phyloP scores from a whole-genome alignment of 1,140 invertebrate genomes.

The Lepidurus couesii region DNA sequence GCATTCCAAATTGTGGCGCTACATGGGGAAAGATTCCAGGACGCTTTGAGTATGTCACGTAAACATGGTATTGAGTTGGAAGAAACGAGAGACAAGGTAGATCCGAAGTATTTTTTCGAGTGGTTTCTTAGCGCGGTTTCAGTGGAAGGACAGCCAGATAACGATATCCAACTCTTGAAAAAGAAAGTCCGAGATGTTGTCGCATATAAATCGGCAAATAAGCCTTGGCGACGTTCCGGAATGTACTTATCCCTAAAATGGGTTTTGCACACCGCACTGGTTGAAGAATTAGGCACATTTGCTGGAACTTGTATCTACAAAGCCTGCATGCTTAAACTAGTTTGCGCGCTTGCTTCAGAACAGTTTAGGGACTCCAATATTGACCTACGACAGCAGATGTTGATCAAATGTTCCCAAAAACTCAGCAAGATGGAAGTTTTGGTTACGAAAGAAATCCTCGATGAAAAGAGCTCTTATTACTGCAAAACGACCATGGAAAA shows the following conservation, averaged over 20 bases:
- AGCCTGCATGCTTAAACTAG: neutral
- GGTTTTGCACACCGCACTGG: neutral
- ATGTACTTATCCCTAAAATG: slow-evolving; percentile 16
- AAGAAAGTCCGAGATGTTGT: neutral
- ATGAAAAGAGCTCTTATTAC: no score
- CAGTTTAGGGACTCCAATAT: neutral
- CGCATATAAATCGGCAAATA: neutral
- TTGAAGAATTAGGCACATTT: neutral
- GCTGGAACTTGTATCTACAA: neutral
- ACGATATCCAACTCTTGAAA: neutral
- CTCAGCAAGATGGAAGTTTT: neutral
- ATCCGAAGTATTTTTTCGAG: slow-evolving; percentile 18
- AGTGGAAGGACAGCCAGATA: neutral
- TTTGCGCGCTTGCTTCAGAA: neutral
- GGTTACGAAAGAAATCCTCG: neutral
- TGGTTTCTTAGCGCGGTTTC: slow-evolving; percentile 8
- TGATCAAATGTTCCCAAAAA: neutral
- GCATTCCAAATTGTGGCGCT: neutral
- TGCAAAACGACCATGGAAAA: no score
- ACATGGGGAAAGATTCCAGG: neutral
- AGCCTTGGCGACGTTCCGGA: slow-evolving; percentile 7
- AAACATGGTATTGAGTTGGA: neutral
- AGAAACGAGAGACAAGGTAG: neutral
- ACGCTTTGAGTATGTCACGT: neutral
- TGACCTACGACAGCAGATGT: neutral